phyloP scores from a whole-genome alignment of 1,140 invertebrate species.

The Idris sp. region DNA sequence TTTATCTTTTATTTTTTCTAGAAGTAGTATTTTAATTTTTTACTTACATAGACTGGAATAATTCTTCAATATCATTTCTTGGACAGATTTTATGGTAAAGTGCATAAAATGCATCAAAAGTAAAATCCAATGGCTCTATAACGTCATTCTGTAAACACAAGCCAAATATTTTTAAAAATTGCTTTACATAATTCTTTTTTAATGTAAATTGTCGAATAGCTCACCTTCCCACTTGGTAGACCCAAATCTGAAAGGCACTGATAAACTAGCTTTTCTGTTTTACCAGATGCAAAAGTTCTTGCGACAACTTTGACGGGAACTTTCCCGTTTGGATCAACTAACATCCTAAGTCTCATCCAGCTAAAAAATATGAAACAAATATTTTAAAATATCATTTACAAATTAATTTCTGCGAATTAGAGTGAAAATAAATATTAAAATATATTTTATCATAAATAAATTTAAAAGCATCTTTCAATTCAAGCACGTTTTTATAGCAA shows the following conservation, averaged over 20 bases:
- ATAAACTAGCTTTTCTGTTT: conserved; percentile 98
- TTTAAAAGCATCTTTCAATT: too few relatives aligned
- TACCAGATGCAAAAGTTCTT: conserved; percentile 97
- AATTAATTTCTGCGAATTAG: too few relatives aligned
- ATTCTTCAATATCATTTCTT: conserved; percentile 98
- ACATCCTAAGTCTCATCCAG: conserved; percentile 98
- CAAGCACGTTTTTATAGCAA: too few relatives aligned
- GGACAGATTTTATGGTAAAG: conserved; percentile 99
- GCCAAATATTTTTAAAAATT: too few relatives aligned
- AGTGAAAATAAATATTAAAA: too few relatives aligned
- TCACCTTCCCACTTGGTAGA: conserved; percentile 95
- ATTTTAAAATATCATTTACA: background rate
- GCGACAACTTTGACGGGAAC: conserved; percentile 98
- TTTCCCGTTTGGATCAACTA: conserved; percentile 95
- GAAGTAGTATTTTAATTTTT: too few relatives aligned
- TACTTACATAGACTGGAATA: conserved; percentile 98
- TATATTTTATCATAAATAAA: too few relatives aligned
- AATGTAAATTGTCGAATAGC: too few relatives aligned
- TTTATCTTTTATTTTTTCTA: too few relatives aligned
- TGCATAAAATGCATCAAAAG: conserved; percentile 99
- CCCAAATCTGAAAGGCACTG: conserved; percentile 96
- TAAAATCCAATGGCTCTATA: conserved; percentile 96
- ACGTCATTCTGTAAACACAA: conserved; percentile 95
- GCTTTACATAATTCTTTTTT: background rate
- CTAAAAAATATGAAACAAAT: conserved; percentile 79